A percentile compares a stretch with the other conserved stretches of the same genome.
Evolutionary conservation across 2,888 invertebrate genomes (phyloP).

Genomic region (Chloromyia formosa): DNA sequence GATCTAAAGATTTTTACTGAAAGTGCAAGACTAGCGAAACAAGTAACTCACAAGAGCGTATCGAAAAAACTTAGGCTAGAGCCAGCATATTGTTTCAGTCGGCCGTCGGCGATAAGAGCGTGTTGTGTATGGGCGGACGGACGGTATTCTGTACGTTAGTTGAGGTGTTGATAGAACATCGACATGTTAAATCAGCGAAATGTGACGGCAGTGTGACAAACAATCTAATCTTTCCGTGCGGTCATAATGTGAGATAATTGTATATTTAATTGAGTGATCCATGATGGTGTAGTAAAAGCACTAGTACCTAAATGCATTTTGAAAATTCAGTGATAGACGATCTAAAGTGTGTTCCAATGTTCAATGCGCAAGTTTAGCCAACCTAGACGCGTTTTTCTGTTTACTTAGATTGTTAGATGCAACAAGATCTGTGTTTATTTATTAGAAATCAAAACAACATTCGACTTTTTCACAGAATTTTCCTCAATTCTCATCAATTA

Average conservation of each 20-base stretch:
- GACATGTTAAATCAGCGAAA: not conserved
- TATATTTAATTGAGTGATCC: not conserved
- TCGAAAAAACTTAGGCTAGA: not conserved
- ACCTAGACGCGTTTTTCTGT: not conserved
- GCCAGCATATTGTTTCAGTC: conserved; percentile 18
- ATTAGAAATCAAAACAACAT: conserved; percentile 23
- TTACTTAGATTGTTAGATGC: not conserved
- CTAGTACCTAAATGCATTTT: conserved; percentile 1
- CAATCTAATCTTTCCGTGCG: not conserved
- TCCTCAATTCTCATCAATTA: conserved; percentile 33
- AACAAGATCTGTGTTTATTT: not conserved
- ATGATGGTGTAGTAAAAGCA: not conserved
- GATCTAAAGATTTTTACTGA: conserved; percentile 12
- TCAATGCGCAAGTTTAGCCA: not conserved
- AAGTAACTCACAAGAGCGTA: conserved; percentile 33
- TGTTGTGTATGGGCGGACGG: conserved; percentile 5
- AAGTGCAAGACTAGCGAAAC: conserved; percentile 31
- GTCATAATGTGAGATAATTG: not conserved
- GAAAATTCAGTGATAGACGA: not conserved
- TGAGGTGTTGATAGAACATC: not conserved
- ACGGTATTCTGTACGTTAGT: not conserved
- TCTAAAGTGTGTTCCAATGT: not conserved
- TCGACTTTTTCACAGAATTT: conserved; percentile 21
- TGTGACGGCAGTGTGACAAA: not conserved
- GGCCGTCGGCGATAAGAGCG: conserved; percentile 35